These are phyloP conservation scores for Eriocheir sinensis DNA, from an alignment of 1,140 invertebrate genomes.

Conservation along the genomic window DNA sequence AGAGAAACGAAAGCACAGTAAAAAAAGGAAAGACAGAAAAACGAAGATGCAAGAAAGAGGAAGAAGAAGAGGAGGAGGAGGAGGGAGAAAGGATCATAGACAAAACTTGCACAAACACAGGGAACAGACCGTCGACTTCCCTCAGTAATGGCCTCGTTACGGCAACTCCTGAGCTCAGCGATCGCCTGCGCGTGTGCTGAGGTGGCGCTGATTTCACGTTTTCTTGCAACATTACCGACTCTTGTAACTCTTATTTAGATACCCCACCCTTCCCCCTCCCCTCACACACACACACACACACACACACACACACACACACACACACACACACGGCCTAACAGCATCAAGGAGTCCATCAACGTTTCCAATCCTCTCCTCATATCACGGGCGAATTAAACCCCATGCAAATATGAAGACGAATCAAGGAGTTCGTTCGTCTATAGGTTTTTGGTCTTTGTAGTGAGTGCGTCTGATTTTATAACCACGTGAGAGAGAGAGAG, in stretches of 20 bases:
- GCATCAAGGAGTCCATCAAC: too few relatives aligned
- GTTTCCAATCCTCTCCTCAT: too few relatives aligned
- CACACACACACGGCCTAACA: background rate
- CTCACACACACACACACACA: constrained; percentile 41
- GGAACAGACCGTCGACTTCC: background rate
- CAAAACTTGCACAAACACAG: background rate
- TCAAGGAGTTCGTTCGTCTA: too few relatives aligned
- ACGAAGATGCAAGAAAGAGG: background rate
- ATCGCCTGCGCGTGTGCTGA: too few relatives aligned
- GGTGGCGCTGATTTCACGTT: too few relatives aligned
- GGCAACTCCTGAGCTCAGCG: constrained; percentile 23
- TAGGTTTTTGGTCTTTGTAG: too few relatives aligned
- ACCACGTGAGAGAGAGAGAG: background rate
- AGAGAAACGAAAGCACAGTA: too few relatives aligned
- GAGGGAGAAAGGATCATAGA: background rate
- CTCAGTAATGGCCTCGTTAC: too few relatives aligned
- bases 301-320: constrained; percentile 36
- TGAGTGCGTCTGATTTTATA: too few relatives aligned
- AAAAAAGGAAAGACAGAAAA: constrained; percentile 26
- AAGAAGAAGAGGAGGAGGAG: background rate
- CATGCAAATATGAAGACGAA: too few relatives aligned
- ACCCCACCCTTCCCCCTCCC: too few relatives aligned
- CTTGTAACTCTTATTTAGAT: background rate
- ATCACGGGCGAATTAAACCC: too few relatives aligned
- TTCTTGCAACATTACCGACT: background rate